Base-by-base conservation (phyloP, 2,797 vertebrate species). In the Cyclopterus lumpus region DNA sequence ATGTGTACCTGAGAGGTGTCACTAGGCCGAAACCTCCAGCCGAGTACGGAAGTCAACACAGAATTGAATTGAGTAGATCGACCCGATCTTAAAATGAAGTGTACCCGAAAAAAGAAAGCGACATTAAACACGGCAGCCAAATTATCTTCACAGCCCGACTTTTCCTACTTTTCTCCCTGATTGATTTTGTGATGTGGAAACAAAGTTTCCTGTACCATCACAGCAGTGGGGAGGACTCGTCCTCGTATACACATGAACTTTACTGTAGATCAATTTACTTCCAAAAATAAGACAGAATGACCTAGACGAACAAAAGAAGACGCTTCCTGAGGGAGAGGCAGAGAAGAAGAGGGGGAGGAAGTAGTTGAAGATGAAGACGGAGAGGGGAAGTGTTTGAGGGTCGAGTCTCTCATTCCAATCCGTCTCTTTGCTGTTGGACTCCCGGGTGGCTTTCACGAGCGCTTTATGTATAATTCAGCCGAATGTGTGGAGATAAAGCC, bases 381-480 rank as follows among this genome's bases (percentile, higher is more conserved):
- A 82, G 22, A 77, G 69, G 72, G 71, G 67, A 75, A 75, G 67
- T 61, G 84, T 88, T 80, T 88, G 87, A 88, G 78, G 75, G 71
- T 74, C 30, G 11, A 85, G 78, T 80, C 76, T 88, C 81, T 84
- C 73, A 83, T 83, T 87, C 86, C 77, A 90, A 90, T 84, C 76
- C 3, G 57, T 84, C 79, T 92, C 84, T 88, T 83, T 86, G 80
- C 86, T 88, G 77, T 86, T 71, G 79, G 83, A 89, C 91, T 92
- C 91, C 86, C 86, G 75, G 78, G 84, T 91, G 91, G 84, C 81
- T 93, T 93, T 90, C 85, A 82, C 24, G 22, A 84, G 88, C 82
- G 66, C 91, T 93, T 92, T 93, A 94, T 94, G 93, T 93, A 93
- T 94, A 93, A 94, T 94, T 94, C 74, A 95, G 89, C 81, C 84